Conservation (phyloP, 2,113 vertebrate species). For the Porphyrio hochstetteri region DNA sequence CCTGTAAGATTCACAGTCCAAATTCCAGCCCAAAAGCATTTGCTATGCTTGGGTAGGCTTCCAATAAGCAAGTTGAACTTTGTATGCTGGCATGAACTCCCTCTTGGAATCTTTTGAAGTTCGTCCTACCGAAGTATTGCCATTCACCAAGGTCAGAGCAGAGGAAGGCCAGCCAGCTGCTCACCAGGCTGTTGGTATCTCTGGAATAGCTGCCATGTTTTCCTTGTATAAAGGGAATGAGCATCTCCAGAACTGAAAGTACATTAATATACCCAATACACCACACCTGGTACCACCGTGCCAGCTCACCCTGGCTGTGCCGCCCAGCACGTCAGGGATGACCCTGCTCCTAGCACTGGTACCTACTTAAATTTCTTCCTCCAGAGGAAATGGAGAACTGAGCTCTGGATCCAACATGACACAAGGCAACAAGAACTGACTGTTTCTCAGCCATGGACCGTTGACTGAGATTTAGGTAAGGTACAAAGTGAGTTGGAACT, state of each 20-base stretch:
- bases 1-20: not conserved
- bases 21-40: not conserved
- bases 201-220: not conserved
- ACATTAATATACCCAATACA: not conserved
- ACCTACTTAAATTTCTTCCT: not conserved
- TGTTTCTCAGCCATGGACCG: rapidly evolving
- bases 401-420: not conserved
- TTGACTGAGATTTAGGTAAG: not conserved
- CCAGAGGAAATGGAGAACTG: not conserved
- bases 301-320: not conserved
- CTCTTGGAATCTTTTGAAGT: not conserved
- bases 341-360: not conserved
- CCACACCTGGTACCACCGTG: not conserved
- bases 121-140: not conserved
- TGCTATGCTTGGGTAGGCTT: not conserved
- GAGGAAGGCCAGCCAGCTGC: not conserved
- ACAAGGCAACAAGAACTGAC: rapidly evolving
- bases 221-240: not conserved
- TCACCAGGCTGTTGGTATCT: not conserved
- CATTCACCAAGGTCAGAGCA: not conserved
- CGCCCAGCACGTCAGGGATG: not conserved
- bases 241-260: not conserved
- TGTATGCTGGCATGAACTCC: not conserved
- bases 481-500: not conserved
- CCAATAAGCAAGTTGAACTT: not conserved